Percentiles rank a stretch among this genome's conserved stretches.
Evolutionary conservation across 2,888 invertebrate species (phyloP).

Genomic region (Aromia moschata): DNA sequence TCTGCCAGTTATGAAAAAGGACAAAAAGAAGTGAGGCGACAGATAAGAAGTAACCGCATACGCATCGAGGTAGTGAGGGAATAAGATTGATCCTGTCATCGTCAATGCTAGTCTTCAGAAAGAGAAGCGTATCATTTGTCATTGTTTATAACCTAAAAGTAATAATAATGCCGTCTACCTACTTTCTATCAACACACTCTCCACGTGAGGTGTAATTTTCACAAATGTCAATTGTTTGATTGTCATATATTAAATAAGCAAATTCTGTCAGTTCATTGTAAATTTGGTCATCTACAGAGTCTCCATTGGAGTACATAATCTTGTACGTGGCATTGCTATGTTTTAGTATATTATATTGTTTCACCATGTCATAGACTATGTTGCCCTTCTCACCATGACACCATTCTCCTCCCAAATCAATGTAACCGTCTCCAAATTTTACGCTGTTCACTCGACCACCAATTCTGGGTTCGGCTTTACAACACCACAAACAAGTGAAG

Average conservation of each 20-base stretch:
- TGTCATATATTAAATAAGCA: background rate
- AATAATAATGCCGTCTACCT: too few relatives aligned
- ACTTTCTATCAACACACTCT: background rate
- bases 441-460: constrained; percentile 47
- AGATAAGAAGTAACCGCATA: too few relatives aligned
- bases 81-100: too few relatives aligned
- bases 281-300: constrained; percentile 8
- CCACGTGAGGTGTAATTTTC: background rate
- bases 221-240: background rate
- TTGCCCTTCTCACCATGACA: constrained; percentile 50
- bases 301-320: constrained; percentile 57
- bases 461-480: constrained; percentile 47
- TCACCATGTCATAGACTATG: constrained; percentile 45
- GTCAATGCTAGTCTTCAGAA: too few relatives aligned
- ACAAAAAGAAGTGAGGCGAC: too few relatives aligned
- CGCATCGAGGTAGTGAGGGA: too few relatives aligned
- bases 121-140: too few relatives aligned
- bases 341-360: constrained; percentile 37
- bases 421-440: constrained; percentile 42
- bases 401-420: constrained; percentile 51
- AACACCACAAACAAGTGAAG: constrained; percentile 60
- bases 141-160: too few relatives aligned
- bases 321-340: background rate
- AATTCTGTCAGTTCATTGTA: constrained; percentile 9
- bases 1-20: too few relatives aligned